Evolutionary conservation across 2,797 vertebrate species (phyloP).

Genomic region (Carcharodon carcharias): DNA sequence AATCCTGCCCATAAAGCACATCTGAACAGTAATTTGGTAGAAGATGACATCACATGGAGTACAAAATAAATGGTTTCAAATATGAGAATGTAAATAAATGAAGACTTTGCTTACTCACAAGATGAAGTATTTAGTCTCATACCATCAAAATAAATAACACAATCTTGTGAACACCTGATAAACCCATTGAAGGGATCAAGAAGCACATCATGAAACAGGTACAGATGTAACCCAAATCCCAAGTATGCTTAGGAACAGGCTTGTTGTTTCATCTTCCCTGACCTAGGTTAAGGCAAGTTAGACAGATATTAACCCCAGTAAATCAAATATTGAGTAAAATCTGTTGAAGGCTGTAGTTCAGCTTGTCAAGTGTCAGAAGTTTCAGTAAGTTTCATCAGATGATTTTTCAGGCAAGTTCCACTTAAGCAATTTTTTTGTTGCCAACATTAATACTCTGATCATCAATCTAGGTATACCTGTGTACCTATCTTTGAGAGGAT

Average conservation of each 20-base stretch:
- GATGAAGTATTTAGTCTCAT: background rate
- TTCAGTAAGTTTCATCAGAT: background rate
- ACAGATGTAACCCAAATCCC: background rate
- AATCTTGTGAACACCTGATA: background rate
- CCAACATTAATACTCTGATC: background rate
- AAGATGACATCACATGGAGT: background rate
- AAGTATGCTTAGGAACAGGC: background rate
- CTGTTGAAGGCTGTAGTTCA: background rate
- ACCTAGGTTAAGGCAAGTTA: background rate
- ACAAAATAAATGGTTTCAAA: background rate
- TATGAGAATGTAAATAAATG: background rate
- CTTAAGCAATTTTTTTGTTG: background rate
- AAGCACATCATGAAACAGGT: background rate
- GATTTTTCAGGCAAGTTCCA: background rate
- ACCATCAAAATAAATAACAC: background rate
- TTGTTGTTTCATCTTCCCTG: background rate
- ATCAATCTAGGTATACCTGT: background rate
- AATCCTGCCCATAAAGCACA: background rate
- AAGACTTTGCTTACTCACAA: background rate
- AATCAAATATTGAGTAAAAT: background rate
- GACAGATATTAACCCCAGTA: background rate
- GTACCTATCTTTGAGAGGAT: background rate
- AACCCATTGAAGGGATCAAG: background rate
- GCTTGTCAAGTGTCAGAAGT: background rate
- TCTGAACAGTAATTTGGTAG: background rate